Evolutionary conservation across 2,888 invertebrate genomes (phyloP).

Genomic region (Parthenolecanium corni): DNA sequence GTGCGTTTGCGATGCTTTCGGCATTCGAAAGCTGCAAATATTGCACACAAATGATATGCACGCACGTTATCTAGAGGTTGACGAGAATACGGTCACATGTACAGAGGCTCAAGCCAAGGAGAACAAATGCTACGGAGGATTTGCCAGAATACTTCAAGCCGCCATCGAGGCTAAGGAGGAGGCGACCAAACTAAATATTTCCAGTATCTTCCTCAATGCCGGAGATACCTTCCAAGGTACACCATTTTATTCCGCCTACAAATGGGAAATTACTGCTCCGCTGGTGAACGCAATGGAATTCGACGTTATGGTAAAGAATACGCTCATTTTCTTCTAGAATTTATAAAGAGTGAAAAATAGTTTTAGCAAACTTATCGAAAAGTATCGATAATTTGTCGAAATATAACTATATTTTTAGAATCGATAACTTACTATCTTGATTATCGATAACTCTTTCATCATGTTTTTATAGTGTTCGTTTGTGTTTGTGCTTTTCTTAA

Average conservation of each 20-base stretch:
- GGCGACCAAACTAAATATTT: slow-evolving; percentile 44
- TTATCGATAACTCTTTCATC: no score
- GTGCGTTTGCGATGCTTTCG: not conserved
- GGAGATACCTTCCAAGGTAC: slow-evolving; percentile 88
- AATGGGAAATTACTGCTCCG: slow-evolving; percentile 63
- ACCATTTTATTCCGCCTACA: slow-evolving; percentile 72
- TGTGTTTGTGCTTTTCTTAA: no score
- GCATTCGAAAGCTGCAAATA: slow-evolving; percentile 50
- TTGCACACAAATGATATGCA: slow-evolving; percentile 90
- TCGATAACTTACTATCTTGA: no score
- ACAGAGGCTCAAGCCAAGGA: slow-evolving; percentile 31
- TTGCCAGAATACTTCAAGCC: slow-evolving; percentile 50
- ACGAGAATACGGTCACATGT: slow-evolving; percentile 48
- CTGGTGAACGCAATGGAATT: slow-evolving; percentile 71
- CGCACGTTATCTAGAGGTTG: slow-evolving; percentile 53
- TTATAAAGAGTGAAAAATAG: no score
- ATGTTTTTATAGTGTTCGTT: no score
- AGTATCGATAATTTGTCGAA: no score
- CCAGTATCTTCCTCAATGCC: slow-evolving; percentile 75
- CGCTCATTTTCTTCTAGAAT: no score
- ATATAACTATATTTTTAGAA: no score
- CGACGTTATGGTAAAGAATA: slow-evolving; percentile 65
- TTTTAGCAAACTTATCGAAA: no score
- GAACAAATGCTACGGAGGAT: slow-evolving; percentile 66
- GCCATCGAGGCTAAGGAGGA: slow-evolving; percentile 46